phyloP scores from a whole-genome alignment of 2,113 vertebrate species.

The Motacilla tschutschensis region DNA sequence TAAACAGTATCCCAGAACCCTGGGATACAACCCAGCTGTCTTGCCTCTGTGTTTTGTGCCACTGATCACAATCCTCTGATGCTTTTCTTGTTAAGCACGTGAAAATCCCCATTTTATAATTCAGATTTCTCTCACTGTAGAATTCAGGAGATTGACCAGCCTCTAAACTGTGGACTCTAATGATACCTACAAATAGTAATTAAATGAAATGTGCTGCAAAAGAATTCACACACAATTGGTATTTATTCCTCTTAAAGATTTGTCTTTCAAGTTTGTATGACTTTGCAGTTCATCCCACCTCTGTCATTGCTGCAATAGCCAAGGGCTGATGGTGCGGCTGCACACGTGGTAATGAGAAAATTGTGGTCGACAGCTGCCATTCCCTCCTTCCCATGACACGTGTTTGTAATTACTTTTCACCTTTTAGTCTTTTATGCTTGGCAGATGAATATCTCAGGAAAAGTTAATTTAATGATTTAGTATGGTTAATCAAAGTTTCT shows the following conservation, averaged over 20 bases:
- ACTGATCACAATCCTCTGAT: neutral
- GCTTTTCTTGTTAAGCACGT: neutral
- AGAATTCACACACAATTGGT: neutral
- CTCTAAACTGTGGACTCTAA: neutral
- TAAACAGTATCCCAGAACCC: neutral
- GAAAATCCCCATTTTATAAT: neutral
- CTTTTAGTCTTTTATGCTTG: neutral
- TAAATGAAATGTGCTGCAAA: neutral
- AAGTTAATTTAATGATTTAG: slow-evolving; percentile 40
- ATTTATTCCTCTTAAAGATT: neutral
- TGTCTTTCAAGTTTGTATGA: neutral
- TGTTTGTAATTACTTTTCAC: slow-evolving; percentile 41
- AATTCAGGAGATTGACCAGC: neutral
- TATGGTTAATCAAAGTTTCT: slow-evolving; percentile 11
- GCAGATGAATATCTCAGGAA: slow-evolving; percentile 25
- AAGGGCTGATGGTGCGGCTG: neutral
- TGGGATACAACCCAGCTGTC: neutral
- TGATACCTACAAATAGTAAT: neutral
- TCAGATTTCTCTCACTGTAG: neutral
- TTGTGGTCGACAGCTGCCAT: neutral
- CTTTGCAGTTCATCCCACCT: neutral
- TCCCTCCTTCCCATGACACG: neutral
- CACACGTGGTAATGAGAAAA: neutral
- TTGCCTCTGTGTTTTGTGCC: neutral
- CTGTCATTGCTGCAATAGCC: neutral